These are phyloP conservation scores for Polyommatus icarus DNA, from an alignment of 2,888 invertebrate species.

Conservation along the genomic window DNA sequence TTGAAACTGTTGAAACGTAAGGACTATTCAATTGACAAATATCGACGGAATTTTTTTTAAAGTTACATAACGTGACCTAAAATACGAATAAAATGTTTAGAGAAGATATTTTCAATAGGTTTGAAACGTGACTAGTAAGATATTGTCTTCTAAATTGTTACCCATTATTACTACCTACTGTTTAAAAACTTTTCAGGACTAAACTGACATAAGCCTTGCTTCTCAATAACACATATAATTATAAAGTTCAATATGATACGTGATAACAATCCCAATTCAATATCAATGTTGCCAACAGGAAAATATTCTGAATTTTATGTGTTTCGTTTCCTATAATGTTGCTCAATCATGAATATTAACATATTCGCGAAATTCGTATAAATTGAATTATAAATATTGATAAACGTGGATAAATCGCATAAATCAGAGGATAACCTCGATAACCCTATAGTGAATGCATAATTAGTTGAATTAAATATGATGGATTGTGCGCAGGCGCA, in stretches of 20 bases:
- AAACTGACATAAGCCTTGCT: too few relatives aligned
- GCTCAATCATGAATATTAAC: conserved; percentile 4
- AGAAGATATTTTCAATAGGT: too few relatives aligned
- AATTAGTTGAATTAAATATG: conserved; percentile 6
- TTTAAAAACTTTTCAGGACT: too few relatives aligned
- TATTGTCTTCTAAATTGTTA: too few relatives aligned
- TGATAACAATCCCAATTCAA: not conserved
- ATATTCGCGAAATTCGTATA: conserved; percentile 3
- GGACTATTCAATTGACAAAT: conserved; percentile 7
- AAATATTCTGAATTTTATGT: conserved; percentile 3
- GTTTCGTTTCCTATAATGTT: conserved; percentile 3
- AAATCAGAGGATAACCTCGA: not conserved
- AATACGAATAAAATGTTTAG: not conserved
- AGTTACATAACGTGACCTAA: not conserved
- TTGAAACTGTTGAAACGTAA: not conserved
- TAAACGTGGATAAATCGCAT: not conserved
- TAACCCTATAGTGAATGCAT: conserved; percentile 15
- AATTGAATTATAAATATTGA: conserved; percentile 9
- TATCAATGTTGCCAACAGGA: not conserved
- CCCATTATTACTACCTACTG: too few relatives aligned
- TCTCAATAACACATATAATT: too few relatives aligned
- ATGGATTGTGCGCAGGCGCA: conserved; percentile 2
- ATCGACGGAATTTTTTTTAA: not conserved
- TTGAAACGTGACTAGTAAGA: too few relatives aligned
- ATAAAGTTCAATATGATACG: not conserved